These are phyloP conservation scores for Eupelmus urozonus DNA, from an alignment of 2,888 invertebrate species.

Conservation along the genomic window DNA sequence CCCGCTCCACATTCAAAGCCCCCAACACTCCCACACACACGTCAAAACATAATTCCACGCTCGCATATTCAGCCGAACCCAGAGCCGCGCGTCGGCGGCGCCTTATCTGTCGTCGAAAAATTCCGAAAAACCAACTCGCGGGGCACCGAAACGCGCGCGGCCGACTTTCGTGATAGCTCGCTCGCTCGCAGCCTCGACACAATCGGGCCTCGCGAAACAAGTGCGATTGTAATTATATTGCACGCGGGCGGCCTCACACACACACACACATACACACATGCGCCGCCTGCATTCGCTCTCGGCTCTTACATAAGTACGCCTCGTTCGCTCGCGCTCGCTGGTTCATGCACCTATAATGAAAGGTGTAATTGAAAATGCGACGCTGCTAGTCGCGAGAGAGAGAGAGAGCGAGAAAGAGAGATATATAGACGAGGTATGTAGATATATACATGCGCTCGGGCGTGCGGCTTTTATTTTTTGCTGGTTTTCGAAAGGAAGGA, in stretches of 20 bases:
- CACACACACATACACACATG: background rate
- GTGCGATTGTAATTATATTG: constrained; percentile 50
- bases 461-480: no score
- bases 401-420: constrained; percentile 6
- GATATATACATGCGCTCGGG: background rate
- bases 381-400: no score
- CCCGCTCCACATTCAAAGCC: no score
- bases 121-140: no score
- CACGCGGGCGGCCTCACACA: background rate
- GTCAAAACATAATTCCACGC: no score
- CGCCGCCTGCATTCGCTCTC: background rate
- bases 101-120: no score
- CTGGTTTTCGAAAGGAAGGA: constrained; percentile 55
- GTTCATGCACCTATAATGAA: constrained; percentile 56
- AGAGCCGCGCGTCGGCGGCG: no score
- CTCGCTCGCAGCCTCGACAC: no score
- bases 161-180: no score
- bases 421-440: background rate
- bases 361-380: constrained; percentile 58
- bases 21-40: no score
- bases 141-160: no score
- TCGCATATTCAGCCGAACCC: no score
- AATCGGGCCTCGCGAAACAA: constrained; percentile 47
- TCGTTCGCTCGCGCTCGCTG: background rate
- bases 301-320: constrained; percentile 36